Evolutionary conservation across 2,113 vertebrate species (phyloP).

Genomic region (Chamaetylas fuelleborni): DNA sequence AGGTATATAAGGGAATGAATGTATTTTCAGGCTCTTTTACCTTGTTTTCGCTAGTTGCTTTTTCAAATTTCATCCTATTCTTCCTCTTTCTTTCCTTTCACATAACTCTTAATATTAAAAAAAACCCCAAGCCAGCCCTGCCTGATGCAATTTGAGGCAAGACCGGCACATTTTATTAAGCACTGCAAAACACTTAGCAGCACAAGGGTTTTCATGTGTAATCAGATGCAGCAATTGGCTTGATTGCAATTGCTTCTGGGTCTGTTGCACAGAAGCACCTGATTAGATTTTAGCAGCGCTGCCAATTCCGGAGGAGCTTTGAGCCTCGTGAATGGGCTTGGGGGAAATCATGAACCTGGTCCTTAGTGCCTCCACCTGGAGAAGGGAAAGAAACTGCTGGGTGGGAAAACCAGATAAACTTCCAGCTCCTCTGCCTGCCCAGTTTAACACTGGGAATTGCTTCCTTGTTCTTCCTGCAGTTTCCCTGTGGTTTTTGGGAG

Average conservation of each 20-base stretch:
- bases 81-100: not conserved
- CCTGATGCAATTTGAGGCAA: constrained; percentile 18
- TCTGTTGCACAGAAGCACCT: constrained; percentile 53
- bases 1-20: not conserved
- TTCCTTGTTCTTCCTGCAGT: not conserved
- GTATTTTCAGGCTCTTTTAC: not conserved
- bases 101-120: not conserved
- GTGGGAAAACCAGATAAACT: not conserved
- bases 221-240: constrained; percentile 64
- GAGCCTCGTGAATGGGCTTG: not conserved
- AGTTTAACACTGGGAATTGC: not conserved
- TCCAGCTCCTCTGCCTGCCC: not conserved
- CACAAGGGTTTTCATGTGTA: constrained; percentile 42
- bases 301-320: constrained; percentile 29
- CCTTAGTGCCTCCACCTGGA: not conserved
- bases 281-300: constrained; percentile 31
- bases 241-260: constrained; percentile 63
- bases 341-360: not conserved
- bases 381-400: not conserved
- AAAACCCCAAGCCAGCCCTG: not conserved
- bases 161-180: constrained; percentile 54
- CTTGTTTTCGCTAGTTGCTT: not conserved
- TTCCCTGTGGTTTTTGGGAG: not conserved
- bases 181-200: constrained; percentile 1
- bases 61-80: not conserved